These are phyloP conservation scores for Araneus ventricosus DNA, from an alignment of 1,140 invertebrate genomes.

Conservation along the genomic window DNA sequence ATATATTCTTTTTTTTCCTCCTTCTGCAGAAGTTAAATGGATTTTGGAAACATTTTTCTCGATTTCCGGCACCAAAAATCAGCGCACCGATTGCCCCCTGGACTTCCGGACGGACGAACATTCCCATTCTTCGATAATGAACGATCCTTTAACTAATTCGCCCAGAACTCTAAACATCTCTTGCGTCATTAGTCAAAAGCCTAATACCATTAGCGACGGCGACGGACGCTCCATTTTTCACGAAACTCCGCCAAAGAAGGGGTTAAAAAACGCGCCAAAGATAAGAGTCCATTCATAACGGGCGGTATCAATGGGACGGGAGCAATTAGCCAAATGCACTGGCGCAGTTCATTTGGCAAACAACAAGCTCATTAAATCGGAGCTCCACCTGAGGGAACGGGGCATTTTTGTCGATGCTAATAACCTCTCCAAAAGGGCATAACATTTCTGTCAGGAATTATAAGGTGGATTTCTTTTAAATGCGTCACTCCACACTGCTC, in stretches of 20 bases:
- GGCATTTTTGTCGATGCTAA: background rate
- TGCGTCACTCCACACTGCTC: too few species aligned
- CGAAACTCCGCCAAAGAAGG: background rate
- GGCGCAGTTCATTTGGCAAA: background rate
- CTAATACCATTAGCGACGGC: slow-evolving; percentile 50
- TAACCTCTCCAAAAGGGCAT: background rate
- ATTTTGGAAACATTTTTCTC: slow-evolving; percentile 9
- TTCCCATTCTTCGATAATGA: background rate
- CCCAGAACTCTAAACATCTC: background rate
- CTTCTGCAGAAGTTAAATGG: background rate
- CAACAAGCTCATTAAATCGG: too few species aligned
- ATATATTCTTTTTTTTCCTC: background rate
- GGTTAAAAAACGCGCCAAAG: background rate
- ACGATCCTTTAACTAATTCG: background rate
- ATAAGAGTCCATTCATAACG: background rate
- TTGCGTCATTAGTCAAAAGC: slow-evolving; percentile 62
- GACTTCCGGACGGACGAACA: background rate
- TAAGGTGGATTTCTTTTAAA: background rate
- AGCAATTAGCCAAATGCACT: background rate
- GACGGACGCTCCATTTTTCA: slow-evolving; percentile 41
- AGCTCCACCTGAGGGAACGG: background rate
- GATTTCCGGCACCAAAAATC: slow-evolving; percentile 4
- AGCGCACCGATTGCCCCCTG: background rate
- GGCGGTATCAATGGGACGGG: background rate
- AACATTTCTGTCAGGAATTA: background rate